Percentiles rank a stretch among this genome's conserved stretches.
phyloP scores from a whole-genome alignment of 2,797 vertebrate genomes.

The Tragelaphus eurycerus region DNA sequence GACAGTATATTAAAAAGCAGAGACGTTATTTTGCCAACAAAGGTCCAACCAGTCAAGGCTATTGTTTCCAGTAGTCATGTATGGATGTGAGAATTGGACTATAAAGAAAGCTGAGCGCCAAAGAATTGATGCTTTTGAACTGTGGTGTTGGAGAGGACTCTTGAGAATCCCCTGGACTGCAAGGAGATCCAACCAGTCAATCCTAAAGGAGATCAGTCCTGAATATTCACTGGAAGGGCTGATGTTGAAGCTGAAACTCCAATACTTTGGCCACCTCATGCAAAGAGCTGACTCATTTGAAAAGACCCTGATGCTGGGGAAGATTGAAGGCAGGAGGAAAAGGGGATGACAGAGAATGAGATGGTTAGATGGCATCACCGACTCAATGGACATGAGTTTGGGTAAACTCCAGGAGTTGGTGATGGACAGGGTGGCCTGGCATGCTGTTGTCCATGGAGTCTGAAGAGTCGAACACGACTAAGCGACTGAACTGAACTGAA shows the following conservation, averaged over 20 bases:
- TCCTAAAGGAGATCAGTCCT: not conserved
- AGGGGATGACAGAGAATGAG: not conserved
- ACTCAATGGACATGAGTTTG: not conserved
- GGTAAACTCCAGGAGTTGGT: not conserved
- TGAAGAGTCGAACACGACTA: not conserved
- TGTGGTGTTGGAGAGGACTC: not conserved
- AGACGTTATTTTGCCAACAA: not conserved
- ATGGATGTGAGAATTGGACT: not conserved
- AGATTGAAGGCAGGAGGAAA: not conserved
- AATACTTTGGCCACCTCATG: not conserved
- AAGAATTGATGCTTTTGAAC: not conserved
- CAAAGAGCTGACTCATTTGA: not conserved
- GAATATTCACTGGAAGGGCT: not conserved
- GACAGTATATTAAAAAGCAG: not conserved
- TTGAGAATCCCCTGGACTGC: not conserved
- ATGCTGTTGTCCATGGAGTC: not conserved
- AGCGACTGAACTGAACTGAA: not conserved
- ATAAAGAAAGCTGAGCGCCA: not conserved
- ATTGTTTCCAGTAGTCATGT: not conserved
- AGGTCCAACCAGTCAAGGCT: not conserved
- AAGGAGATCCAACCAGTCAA: not conserved
- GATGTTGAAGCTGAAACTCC: not conserved
- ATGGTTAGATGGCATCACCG: not conserved
- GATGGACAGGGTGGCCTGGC: not conserved
- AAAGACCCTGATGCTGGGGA: not conserved